A percentile compares a stretch with the other conserved stretches of the same genome.
These are phyloP conservation scores for Tor tambroides DNA, from an alignment of 2,113 vertebrate genomes.

Conservation along the genomic window DNA sequence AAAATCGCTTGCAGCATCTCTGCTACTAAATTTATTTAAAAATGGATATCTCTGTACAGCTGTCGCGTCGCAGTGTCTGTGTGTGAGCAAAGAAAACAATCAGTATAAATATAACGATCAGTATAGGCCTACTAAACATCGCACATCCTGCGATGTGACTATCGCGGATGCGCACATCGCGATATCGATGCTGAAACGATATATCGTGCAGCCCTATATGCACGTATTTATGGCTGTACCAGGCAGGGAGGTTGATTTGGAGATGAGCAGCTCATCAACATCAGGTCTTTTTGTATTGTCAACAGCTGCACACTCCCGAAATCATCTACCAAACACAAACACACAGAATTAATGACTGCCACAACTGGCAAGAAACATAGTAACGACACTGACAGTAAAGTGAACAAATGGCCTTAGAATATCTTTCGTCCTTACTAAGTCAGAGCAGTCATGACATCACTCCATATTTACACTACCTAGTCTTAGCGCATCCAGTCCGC, in stretches of 20 bases:
- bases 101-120: too few species aligned
- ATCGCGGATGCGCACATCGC: too few species aligned
- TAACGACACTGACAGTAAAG: neutral
- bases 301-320: conserved; percentile 78
- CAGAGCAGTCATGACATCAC: neutral
- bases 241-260: conserved; percentile 70
- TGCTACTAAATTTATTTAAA: too few species aligned
- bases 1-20: too few species aligned
- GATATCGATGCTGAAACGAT: too few species aligned
- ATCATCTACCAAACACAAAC: conserved; percentile 37
- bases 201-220: too few species aligned
- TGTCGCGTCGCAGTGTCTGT: too few species aligned
- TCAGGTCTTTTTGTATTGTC: conserved; percentile 75
- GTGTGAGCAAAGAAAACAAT: too few species aligned
- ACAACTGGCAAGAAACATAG: neutral
- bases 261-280: conserved; percentile 79
- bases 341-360: neutral
- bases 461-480: conserved; percentile 17
- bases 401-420: neutral
- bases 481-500: conserved; percentile 62
- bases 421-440: neutral
- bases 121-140: too few species aligned
- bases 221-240: conserved; percentile 44
- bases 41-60: too few species aligned
- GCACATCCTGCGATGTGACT: too few species aligned